These are phyloP conservation scores for fruit fly (Drosophila melanogaster) DNA, from an alignment of 1,140 invertebrate species.

Conservation along the genomic window DNA sequence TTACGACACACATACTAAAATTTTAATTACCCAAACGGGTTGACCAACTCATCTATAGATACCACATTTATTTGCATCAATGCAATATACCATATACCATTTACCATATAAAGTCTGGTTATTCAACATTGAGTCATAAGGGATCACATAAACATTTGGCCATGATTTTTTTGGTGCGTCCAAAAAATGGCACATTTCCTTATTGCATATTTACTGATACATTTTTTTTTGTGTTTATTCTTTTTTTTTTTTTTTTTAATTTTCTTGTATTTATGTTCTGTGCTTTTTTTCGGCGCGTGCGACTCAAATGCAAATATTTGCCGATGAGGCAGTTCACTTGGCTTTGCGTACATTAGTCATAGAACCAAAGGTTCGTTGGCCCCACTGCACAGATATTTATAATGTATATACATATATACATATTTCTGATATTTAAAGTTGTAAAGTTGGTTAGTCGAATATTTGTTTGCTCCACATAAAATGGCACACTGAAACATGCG, in stretches of 20 bases:
- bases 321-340: conserved; percentile 55
- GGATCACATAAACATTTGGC: conserved; percentile 33
- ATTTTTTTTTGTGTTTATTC: conserved; percentile 11
- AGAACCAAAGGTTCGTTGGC: conserved; percentile 53
- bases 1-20: conserved; percentile 59
- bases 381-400: conserved; percentile 11
- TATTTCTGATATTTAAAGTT: conserved; percentile 34
- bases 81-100: not conserved
- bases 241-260: conserved; percentile 24
- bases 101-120: not conserved
- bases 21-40: conserved; percentile 56
- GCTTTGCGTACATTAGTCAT: conserved; percentile 64
- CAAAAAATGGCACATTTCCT: conserved; percentile 49
- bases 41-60: conserved; percentile 26
- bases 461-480: conserved; percentile 50
- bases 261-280: conserved; percentile 15
- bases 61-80: conserved; percentile 12
- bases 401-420: conserved; percentile 2
- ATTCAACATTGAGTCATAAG: conserved; percentile 2
- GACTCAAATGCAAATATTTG: conserved; percentile 72
- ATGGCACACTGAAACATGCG: conserved; percentile 17
- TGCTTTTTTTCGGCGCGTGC: conserved; percentile 35
- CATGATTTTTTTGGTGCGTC: conserved; percentile 28
- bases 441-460: conserved; percentile 51
- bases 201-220: conserved; percentile 56